phyloP scores from a whole-genome alignment of 1,140 invertebrate species.

The Trichonephila clavata region DNA sequence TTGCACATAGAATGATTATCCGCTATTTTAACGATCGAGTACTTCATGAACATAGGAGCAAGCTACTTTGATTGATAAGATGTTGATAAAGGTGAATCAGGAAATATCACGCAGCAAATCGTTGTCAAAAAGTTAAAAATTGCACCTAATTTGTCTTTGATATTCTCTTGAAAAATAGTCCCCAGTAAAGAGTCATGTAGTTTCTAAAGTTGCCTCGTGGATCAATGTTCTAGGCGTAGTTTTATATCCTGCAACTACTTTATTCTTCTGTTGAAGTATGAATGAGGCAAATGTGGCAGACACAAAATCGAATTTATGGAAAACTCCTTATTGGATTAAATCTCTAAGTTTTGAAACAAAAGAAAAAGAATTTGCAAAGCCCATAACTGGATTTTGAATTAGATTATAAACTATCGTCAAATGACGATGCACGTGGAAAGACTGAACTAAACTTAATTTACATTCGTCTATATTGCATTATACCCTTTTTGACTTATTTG shows the following conservation, averaged over 20 bases:
- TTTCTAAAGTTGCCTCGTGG: not conserved
- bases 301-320: not conserved
- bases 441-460: not conserved
- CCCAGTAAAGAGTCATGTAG: not conserved
- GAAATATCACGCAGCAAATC: not conserved
- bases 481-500: no score
- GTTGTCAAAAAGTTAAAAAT: not conserved
- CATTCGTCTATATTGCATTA: not conserved
- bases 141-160: not conserved
- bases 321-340: slow-evolving; percentile 12
- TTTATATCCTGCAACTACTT: not conserved
- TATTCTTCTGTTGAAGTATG: not conserved
- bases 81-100: not conserved
- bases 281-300: not conserved
- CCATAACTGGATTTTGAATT: not conserved
- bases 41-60: not conserved
- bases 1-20: not conserved
- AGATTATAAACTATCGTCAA: not conserved
- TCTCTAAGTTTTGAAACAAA: not conserved
- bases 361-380: not conserved
- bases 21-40: slow-evolving; percentile 5
- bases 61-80: not conserved
- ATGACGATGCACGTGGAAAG: not conserved
- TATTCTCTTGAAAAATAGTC: not conserved
- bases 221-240: not conserved